Percentiles rank a stretch among this genome's conserved stretches.
These are phyloP conservation scores for Catharus fuscescens DNA, from an alignment of 2,113 vertebrate species.

Conservation along the genomic window DNA sequence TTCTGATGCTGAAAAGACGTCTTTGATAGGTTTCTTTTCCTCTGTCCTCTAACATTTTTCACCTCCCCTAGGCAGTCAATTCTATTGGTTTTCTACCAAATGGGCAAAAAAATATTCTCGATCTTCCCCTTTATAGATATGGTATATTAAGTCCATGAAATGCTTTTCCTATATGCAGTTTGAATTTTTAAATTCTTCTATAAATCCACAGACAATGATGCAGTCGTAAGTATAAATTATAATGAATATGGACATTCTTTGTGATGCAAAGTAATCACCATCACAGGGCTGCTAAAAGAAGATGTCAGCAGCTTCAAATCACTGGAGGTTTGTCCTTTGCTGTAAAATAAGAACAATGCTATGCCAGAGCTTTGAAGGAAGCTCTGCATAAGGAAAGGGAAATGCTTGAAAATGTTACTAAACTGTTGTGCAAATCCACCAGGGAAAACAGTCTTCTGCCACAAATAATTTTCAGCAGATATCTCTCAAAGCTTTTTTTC, in stretches of 20 bases:
- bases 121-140: background rate
- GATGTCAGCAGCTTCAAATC: constrained; percentile 30
- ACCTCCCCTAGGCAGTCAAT: background rate
- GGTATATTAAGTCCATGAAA: background rate
- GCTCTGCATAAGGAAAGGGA: background rate
- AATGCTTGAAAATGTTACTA: background rate
- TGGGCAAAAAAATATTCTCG: background rate
- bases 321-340: constrained; percentile 26
- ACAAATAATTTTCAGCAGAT: background rate
- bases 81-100: background rate
- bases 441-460: background rate
- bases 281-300: background rate
- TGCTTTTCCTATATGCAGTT: background rate
- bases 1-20: background rate
- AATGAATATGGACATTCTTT: constrained; percentile 7
- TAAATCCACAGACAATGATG: background rate
- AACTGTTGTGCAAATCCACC: background rate
- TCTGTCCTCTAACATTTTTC: background rate
- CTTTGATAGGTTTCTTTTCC: background rate
- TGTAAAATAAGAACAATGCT: background rate
- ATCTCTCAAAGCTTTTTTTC: background rate
- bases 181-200: background rate
- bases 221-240: background rate
- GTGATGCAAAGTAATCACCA: constrained; percentile 27
- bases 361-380: constrained; percentile 13